Evolutionary conservation across 2,888 invertebrate species (phyloP).

Genomic region (Andrena bicolor): DNA sequence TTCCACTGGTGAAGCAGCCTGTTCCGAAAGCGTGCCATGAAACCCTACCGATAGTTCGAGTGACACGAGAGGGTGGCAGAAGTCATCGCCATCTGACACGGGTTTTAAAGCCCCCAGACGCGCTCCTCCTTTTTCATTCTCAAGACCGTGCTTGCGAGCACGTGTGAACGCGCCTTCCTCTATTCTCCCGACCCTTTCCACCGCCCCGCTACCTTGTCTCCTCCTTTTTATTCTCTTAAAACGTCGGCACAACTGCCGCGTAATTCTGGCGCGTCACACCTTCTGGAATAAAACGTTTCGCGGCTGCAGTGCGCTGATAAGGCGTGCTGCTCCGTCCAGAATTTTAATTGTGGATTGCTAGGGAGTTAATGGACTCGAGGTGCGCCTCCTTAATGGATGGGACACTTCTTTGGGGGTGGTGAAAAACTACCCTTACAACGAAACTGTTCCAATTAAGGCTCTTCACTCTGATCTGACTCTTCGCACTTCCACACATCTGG

Average conservation of each 20-base stretch:
- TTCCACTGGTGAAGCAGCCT: neutral
- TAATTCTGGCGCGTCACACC: conserved; percentile 46
- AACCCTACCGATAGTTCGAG: conserved; percentile 61
- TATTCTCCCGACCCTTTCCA: neutral
- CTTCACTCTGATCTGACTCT: too few relatives aligned
- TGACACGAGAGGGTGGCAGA: conserved; percentile 59
- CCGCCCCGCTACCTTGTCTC: conserved; percentile 18
- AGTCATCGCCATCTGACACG: conserved; percentile 65
- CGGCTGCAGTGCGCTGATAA: conserved; percentile 48
- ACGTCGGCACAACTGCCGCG: conserved; percentile 48
- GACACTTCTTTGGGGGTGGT: neutral
- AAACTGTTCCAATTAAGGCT: neutral
- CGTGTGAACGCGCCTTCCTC: conserved; percentile 54
- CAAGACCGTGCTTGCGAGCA: conserved; percentile 54
- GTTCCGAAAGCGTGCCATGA: conserved; percentile 28
- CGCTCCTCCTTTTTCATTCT: conserved; percentile 43
- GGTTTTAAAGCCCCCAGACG: conserved; percentile 55
- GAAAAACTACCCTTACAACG: neutral
- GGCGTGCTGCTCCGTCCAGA: conserved; percentile 6
- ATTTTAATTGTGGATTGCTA: conserved; percentile 44
- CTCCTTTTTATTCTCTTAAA: conserved; percentile 54
- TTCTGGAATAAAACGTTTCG: conserved; percentile 49
- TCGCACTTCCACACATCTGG: too few relatives aligned
- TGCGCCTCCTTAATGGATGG: neutral
- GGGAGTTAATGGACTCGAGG: conserved; percentile 30